A percentile compares a stretch with the other conserved stretches of the same genome.
Conservation (phyloP, 2,888 invertebrate species). For the Mythimna lalbum region DNA sequence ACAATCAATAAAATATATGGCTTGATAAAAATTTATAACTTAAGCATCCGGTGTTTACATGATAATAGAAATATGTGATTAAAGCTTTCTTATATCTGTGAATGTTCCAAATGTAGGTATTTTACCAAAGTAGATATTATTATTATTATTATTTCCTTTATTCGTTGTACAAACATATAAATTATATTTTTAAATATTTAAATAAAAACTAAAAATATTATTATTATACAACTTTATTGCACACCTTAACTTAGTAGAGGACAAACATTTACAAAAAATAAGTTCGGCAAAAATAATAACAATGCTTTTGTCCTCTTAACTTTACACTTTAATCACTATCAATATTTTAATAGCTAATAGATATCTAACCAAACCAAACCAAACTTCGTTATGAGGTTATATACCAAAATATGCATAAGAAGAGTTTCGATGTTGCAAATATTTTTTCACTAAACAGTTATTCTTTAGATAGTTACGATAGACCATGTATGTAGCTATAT, state of each 20-base stretch:
- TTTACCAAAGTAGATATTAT: background rate
- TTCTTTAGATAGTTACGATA: background rate
- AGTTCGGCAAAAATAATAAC: background rate
- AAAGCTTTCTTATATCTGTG: conserved; percentile 3
- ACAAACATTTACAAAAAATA: no score
- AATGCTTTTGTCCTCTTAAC: background rate
- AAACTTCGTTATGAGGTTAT: background rate
- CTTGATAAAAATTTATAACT: conserved; percentile 9
- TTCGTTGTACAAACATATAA: no score
- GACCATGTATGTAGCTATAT: conserved; percentile 5
- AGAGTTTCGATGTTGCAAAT: background rate
- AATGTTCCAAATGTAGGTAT: background rate
- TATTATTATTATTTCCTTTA: no score
- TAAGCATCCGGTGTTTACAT: conserved; percentile 5
- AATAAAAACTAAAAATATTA: no score
- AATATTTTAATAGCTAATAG: background rate
- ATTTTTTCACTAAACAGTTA: background rate
- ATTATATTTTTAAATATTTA: no score
- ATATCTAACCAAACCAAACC: no score
- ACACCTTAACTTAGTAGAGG: no score
- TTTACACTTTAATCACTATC: background rate
- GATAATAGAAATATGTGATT: conserved; percentile 7
- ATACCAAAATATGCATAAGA: background rate
- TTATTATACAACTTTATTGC: no score
- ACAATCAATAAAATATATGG: conserved; percentile 11